Conservation (phyloP, 2,888 invertebrate genomes). For the Scaptomyza flava region DNA sequence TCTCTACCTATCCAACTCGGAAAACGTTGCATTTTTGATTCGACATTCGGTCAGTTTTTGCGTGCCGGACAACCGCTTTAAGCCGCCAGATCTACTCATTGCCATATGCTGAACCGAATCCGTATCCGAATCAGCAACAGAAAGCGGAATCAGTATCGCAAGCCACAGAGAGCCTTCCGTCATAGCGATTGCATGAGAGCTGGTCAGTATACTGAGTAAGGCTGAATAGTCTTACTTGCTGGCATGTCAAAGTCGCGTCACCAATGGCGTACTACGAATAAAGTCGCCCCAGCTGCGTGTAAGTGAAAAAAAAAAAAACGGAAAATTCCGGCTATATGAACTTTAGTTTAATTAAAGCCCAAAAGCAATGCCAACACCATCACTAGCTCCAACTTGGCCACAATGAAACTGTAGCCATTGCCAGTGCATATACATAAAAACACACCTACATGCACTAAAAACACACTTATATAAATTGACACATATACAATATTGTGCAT, state of each 20-base stretch:
- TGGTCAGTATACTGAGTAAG: background rate
- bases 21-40: conserved; percentile 70
- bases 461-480: background rate
- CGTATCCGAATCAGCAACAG: background rate
- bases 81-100: conserved; percentile 26
- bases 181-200: conserved; percentile 34
- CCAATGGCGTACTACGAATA: conserved; percentile 27
- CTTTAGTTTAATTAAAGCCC: conserved; percentile 72
- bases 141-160: conserved; percentile 21
- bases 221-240: conserved; percentile 53
- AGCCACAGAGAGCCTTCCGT: conserved; percentile 29
- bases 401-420: conserved; percentile 63
- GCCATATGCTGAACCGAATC: conserved; percentile 27
- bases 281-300: conserved; percentile 29
- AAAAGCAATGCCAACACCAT: conserved; percentile 49
- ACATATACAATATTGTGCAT: conserved; percentile 8
- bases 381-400: conserved; percentile 33
- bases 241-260: conserved; percentile 69
- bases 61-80: conserved; percentile 72
- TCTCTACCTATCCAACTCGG: conserved; percentile 7
- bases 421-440: conserved; percentile 46
- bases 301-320: conserved; percentile 22
- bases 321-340: conserved; percentile 30
- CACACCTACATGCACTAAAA: conserved; percentile 4
- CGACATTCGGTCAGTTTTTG: conserved; percentile 71